These are phyloP conservation scores for Egretta garzetta DNA, from an alignment of 2,113 vertebrate species.

Conservation along the genomic window DNA sequence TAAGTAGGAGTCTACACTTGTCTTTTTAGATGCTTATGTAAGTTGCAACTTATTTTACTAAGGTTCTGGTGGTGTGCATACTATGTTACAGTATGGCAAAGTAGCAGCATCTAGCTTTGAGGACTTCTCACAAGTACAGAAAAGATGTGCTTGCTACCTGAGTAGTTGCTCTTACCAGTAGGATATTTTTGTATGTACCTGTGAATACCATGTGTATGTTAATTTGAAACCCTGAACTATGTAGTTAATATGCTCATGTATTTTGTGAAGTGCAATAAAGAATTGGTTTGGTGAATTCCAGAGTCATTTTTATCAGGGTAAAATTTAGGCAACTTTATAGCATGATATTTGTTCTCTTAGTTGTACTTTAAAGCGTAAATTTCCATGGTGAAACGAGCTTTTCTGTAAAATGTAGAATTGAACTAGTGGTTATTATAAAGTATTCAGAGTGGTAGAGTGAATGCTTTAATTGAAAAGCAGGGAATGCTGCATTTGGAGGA, in stretches of 20 bases:
- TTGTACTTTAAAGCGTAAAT: not conserved
- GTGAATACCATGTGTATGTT: not conserved
- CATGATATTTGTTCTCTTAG: not conserved
- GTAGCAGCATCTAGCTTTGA: not conserved
- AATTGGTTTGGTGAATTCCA: not conserved
- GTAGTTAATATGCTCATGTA: not conserved
- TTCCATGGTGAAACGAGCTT: not conserved
- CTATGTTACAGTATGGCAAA: fast-evolving
- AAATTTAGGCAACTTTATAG: not conserved
- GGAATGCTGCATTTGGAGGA: not conserved
- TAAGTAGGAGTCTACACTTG: not conserved
- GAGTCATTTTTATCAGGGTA: not conserved
- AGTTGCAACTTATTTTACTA: not conserved
- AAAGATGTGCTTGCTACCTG: not conserved
- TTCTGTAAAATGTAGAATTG: not conserved
- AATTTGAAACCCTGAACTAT: not conserved
- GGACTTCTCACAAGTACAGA: not conserved
- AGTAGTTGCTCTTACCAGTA: not conserved
- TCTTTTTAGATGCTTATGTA: not conserved
- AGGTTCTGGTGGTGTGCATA: not conserved
- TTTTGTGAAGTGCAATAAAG: not conserved
- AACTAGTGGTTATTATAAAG: not conserved
- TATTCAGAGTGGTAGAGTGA: not conserved
- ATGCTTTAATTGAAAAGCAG: not conserved
- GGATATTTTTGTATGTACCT: not conserved